Percentiles rank a stretch among this genome's conserved stretches.
phyloP scores from a whole-genome alignment of 2,888 invertebrate species.

The Mechanitis mazaeus region DNA sequence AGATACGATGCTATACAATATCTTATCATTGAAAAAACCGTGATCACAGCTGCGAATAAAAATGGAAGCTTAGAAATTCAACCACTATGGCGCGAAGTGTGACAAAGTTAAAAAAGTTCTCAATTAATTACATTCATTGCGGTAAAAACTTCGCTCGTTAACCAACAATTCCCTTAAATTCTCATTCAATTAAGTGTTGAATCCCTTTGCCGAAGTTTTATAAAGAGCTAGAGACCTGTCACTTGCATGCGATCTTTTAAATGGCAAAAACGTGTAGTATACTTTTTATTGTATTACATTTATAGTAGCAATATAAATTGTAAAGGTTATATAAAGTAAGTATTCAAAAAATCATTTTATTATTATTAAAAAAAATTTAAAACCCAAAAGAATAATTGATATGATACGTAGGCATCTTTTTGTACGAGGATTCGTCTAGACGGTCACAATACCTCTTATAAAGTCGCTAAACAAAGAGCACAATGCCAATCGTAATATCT shows the following conservation, averaged over 20 bases:
- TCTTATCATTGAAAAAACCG: not conserved
- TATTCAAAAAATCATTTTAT: too few species aligned
- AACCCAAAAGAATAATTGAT: slow-evolving; percentile 8
- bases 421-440: slow-evolving; percentile 37
- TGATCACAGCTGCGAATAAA: slow-evolving; percentile 37
- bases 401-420: slow-evolving; percentile 25
- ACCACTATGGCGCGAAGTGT: slow-evolving; percentile 37
- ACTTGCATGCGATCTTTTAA: slow-evolving; percentile 40
- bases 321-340: too few species aligned
- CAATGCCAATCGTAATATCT: slow-evolving; percentile 30
- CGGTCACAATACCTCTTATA: slow-evolving; percentile 37
- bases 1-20: too few species aligned
- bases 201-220: slow-evolving; percentile 58
- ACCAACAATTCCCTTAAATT: slow-evolving; percentile 62
- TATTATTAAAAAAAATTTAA: not conserved
- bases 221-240: slow-evolving; percentile 65
- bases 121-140: slow-evolving; percentile 70
- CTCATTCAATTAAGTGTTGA: slow-evolving; percentile 65
- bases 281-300: too few species aligned
- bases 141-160: slow-evolving; percentile 72
- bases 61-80: slow-evolving; percentile 30
- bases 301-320: too few species aligned
- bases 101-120: slow-evolving; percentile 56
- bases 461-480: slow-evolving; percentile 36
- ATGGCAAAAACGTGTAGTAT: slow-evolving; percentile 4